These are phyloP conservation scores for Indri indri DNA, from an alignment of 2,113 vertebrate species.

Conservation along the genomic window DNA sequence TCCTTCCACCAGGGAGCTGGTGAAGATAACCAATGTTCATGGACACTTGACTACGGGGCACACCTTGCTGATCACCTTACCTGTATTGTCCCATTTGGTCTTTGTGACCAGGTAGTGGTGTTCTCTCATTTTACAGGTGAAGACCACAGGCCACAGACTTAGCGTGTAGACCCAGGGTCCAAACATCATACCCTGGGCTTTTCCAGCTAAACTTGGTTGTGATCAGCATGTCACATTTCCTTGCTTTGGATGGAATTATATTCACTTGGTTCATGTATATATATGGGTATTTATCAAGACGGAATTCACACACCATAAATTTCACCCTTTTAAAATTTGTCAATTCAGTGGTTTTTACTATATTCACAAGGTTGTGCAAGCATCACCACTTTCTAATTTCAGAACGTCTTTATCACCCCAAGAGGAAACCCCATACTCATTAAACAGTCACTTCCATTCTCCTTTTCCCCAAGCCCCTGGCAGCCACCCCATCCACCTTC, in stretches of 20 bases:
- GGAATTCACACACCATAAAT: background rate
- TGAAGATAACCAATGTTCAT: no score
- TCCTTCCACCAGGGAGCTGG: background rate
- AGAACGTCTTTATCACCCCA: background rate
- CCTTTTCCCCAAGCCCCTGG: accelerated
- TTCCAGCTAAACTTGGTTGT: background rate
- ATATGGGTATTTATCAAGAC: background rate
- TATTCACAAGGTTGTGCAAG: background rate
- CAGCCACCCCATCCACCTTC: background rate
- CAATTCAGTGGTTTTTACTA: background rate
- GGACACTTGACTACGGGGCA: background rate
- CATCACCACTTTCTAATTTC: background rate
- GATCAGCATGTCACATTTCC: background rate
- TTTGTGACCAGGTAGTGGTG: background rate
- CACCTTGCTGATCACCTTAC: accelerated
- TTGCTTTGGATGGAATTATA: background rate
- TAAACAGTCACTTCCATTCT: background rate
- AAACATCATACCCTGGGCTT: background rate
- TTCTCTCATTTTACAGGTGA: background rate
- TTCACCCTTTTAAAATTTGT: background rate
- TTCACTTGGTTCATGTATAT: background rate
- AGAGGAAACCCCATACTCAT: background rate
- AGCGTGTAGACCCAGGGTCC: background rate
- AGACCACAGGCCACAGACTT: accelerated
- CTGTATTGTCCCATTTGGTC: background rate